These are phyloP conservation scores for Meloe dianella DNA, from an alignment of 2,888 invertebrate species.

Conservation along the genomic window DNA sequence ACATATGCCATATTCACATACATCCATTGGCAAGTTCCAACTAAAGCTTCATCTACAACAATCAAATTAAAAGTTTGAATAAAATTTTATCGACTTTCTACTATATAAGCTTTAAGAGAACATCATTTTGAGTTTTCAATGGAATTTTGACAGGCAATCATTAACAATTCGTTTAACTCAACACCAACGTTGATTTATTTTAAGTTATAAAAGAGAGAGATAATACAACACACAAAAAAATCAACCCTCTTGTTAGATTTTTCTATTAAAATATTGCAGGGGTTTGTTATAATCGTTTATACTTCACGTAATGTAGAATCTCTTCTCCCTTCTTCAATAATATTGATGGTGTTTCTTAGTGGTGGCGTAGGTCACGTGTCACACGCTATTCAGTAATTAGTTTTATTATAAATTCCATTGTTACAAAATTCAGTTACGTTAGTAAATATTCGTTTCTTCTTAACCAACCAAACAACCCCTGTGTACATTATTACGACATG, in stretches of 20 bases:
- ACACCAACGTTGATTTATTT: slow-evolving; percentile 40
- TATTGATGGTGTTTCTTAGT: slow-evolving; percentile 23
- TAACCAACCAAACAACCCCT: slow-evolving; percentile 14
- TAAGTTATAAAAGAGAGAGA: no score
- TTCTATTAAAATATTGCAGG: slow-evolving; percentile 44
- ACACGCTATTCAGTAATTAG: slow-evolving; percentile 52
- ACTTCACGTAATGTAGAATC: slow-evolving; percentile 16
- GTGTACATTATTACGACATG: slow-evolving; percentile 7
- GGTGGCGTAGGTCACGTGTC: slow-evolving; percentile 46
- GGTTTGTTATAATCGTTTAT: slow-evolving; percentile 27
- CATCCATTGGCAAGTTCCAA: neutral
- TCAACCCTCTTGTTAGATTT: slow-evolving; percentile 25
- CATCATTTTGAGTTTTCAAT: slow-evolving; percentile 28
- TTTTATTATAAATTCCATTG: slow-evolving; percentile 49
- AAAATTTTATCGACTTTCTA: slow-evolving; percentile 1
- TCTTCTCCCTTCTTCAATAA: neutral
- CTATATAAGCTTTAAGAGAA: neutral
- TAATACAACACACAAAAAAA: neutral
- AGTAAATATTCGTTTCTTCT: slow-evolving; percentile 26
- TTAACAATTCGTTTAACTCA: slow-evolving; percentile 51
- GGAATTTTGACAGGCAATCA: slow-evolving; percentile 42
- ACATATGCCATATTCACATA: neutral
- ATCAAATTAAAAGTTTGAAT: slow-evolving; percentile 8
- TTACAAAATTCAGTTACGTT: slow-evolving; percentile 34
- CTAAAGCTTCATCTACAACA: neutral